Percentiles rank a stretch among this genome's conserved stretches.
phyloP scores from a whole-genome alignment of 2,113 vertebrate genomes.

The Takifugu bimaculatus region DNA sequence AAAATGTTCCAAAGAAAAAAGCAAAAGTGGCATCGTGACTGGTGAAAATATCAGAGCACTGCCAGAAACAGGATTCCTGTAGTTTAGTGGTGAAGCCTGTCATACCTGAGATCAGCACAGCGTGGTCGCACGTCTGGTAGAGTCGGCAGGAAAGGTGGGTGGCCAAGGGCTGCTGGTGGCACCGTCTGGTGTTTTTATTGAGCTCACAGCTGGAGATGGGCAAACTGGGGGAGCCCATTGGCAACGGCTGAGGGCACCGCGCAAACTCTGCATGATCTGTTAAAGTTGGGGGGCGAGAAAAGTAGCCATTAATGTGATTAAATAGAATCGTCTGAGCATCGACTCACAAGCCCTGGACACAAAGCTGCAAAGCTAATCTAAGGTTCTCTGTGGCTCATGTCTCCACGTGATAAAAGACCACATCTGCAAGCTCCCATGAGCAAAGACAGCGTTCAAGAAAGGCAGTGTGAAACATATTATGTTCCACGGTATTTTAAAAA shows the following conservation, averaged over 20 bases:
- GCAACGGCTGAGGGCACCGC: slow-evolving; percentile 69
- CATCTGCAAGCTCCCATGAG: too few species aligned
- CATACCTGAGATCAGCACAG: slow-evolving; percentile 76
- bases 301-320: background rate
- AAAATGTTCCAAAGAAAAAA: background rate
- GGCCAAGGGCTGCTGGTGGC: slow-evolving; percentile 76
- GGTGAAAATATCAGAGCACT: too few species aligned
- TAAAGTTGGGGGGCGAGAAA: background rate
- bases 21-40: too few species aligned
- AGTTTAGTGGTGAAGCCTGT: background rate
- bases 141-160: slow-evolving; percentile 77
- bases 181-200: slow-evolving; percentile 79
- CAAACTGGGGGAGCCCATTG: slow-evolving; percentile 50
- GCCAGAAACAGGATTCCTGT: too few species aligned
- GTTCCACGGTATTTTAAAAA: too few species aligned
- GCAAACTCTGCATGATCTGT: slow-evolving; percentile 75
- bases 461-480: too few species aligned
- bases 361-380: too few species aligned
- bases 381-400: too few species aligned
- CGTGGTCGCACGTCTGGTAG: slow-evolving; percentile 83
- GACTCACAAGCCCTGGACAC: too few species aligned
- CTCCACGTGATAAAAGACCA: too few species aligned
- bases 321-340: too few species aligned
- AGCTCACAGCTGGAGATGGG: slow-evolving; percentile 78
- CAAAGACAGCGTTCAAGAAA: too few species aligned